A percentile compares a stretch with the other conserved stretches of the same genome.
These are phyloP conservation scores for Norana najaformis DNA, from an alignment of 2,888 invertebrate genomes.

Conservation along the genomic window DNA sequence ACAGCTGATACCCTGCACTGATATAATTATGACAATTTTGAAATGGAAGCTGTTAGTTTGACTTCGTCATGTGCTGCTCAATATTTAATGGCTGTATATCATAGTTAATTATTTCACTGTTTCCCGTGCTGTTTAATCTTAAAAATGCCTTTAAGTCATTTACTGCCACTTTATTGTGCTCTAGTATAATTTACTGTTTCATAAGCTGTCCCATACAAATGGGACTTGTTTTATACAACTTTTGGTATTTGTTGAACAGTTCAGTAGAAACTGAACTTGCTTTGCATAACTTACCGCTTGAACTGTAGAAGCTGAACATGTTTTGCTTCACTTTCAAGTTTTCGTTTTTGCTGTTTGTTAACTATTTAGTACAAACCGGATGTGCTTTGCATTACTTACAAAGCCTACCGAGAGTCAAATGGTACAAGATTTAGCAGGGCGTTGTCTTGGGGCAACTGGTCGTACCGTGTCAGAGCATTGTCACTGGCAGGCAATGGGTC, in stretches of 20 bases:
- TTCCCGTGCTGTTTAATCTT: no score
- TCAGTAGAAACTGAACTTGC: background rate
- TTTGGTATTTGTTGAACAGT: background rate
- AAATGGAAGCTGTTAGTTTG: no score
- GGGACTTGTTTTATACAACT: background rate
- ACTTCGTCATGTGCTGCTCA: no score
- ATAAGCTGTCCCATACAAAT: no score
- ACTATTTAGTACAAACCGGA: slow-evolving; percentile 45
- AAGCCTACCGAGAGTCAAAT: slow-evolving; percentile 45
- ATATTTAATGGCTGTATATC: no score
- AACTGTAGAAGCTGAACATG: background rate
- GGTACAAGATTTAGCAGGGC: slow-evolving; percentile 49
- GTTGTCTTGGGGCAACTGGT: slow-evolving; percentile 78
- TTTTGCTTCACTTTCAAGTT: background rate
- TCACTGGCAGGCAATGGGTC: slow-evolving; percentile 73
- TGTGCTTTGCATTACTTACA: slow-evolving; percentile 66
- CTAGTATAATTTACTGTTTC: no score
- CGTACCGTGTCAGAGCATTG: slow-evolving; percentile 75
- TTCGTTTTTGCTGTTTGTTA: slow-evolving; percentile 26
- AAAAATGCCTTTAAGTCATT: no score
- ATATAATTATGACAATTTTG: no score
- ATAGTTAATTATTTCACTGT: no score
- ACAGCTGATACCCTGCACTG: no score
- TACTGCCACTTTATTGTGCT: no score
- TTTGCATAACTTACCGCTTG: background rate